Base-by-base conservation (phyloP, 2,797 vertebrate species). In the Melanotaenia pygmaea region DNA sequence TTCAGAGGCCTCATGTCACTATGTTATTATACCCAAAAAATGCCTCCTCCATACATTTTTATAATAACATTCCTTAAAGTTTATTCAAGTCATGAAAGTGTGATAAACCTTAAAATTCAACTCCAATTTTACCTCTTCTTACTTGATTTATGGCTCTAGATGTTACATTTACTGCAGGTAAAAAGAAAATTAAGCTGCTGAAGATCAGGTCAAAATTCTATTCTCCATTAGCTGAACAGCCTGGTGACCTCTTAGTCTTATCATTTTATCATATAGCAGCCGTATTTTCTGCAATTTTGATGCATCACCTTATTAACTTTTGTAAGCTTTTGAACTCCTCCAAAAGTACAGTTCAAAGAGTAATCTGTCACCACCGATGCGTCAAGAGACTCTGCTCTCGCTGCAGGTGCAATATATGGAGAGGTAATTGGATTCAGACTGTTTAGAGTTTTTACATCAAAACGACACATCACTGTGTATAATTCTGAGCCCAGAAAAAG, bases 21-120 rank as follows among this genome's bases (percentile, higher is more conserved):
- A 66, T 68, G 74, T 81, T 76, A 73, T 79, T 67, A 69, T 66
- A 34, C 47, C n/a, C 16, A 20, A 66, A 61, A 34, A 72, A 64
- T 75, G 5, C 13, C 60, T 8, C 61, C 70, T 59, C n/a, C 20
- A 45, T 74, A 77, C 65, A 59, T 71, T 67, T 71, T 43, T 3
- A 5, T 58, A 43, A 63, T 71, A 75, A 84, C 82, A 79, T 86
- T 88, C 80, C 89, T 87, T 88, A 82, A 86, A 92, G 79, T 73
- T 86, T 84, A 62, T 67, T 80, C 63, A 58, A 82, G 79, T 65
- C 10, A 26, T 62, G 59, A 64, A 56, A 82, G 51, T 71, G 28
- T 77, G 83, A 80, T 67, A 84, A 38, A 59, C 28, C 59, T 73
- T 58, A 54, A 66, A 62, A 74, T 69, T 84, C 74, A 64, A 58